Evolutionary conservation across 2,797 vertebrate species (phyloP), one percentile per base, ranked within the genome.

Genomic region (Halcyon smyrnensis): DNA sequence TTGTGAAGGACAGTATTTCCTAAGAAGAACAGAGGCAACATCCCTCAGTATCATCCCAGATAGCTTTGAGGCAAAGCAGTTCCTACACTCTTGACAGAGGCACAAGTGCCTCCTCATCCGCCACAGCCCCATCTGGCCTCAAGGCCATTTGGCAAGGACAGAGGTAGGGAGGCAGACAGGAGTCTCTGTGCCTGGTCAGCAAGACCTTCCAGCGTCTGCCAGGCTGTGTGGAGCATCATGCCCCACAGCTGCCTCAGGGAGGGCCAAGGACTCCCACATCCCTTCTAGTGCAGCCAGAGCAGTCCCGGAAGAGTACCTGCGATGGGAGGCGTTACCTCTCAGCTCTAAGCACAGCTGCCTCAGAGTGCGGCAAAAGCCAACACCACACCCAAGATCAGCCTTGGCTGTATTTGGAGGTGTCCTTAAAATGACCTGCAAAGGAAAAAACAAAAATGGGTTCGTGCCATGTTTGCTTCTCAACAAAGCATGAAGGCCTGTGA

Each of bases 141-240:
- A 1, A 63, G 24, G 43, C 37, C n/a, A 16, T 16, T 2, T 18
- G 23, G 25, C 4, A 50, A 62, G 28, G n/a, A 57, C 0, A 1
- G 21, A 28, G 25, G 18, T 23, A 3, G 7, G 54, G 15, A 69
- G 27, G 12, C 15, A 50, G 51, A 27, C 59, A 79, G 21, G 4
- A 75, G 28, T 6, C 32, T 41, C 54, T 43, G 3, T 11, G 17
- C 11, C 15, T 2, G 1, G 14, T 12, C 28, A 45, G 32, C 24
- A 37, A 51, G 45, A 13, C 18, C 34, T 45, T 27, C n/a, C 80
- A 13, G 56, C 60, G n/a, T 54, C 39, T 77, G 14, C 9, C 1
- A 0, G 62, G 11, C 19, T 8, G 6, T 12, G 6, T 0, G 2
- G 43, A 73, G 27, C 37, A 45, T 19, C 34, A 7, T 0, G 3